Base-by-base conservation (phyloP, 2,888 invertebrate species). In the Eristalinus aeneus region DNA sequence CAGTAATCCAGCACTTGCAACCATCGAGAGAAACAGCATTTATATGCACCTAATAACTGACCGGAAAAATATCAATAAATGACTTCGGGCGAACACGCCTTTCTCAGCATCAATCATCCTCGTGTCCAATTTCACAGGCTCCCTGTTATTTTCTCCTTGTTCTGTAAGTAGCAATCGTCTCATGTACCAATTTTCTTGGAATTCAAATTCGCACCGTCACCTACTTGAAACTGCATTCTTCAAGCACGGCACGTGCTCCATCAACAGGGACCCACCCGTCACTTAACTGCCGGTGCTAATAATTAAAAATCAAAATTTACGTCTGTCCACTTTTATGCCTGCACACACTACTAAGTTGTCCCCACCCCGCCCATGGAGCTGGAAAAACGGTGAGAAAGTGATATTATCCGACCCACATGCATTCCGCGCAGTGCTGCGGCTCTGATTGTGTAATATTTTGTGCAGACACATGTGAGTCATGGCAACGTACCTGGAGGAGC, bases 381-480 rank as follows among this genome's bases (percentile, higher is more conserved):
- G 32, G 46, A 46, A 60, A 61, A 20, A 46, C 34, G 2, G 31
- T 36, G 61, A 32, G 72, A 72, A 72, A 72, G 72, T 72, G 39
- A 61, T 32, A 46, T 54, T 67, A 53, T 72, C 61, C 22, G 20
- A 8, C 22, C 22, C 31, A 67, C 53, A 71, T 72, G 31, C 16
- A 20, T 72, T 72, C 39, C 39, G 39, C 31, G 31, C 31, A 27
- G 31, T 61, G 31, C 20, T 32, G 46, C 60, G 31, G 39, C 12
- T 20, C 20, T 20, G 31, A 16, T 60, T 72, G n/a, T 61, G 72
- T 11, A 27, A 65, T 46, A 46, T 39, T 8, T 27, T 60, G 23
- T 12, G 23, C 46, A 60, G 39, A 16, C 23, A 22, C 23, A 27
- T 27, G 58, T n/a, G 16, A 64, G 23, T n/a, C 23, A n/a, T n/a